Percentiles rank a stretch among this genome's conserved stretches.
phyloP scores from a whole-genome alignment of 2,888 invertebrate genomes.

The Fragum sueziense region DNA sequence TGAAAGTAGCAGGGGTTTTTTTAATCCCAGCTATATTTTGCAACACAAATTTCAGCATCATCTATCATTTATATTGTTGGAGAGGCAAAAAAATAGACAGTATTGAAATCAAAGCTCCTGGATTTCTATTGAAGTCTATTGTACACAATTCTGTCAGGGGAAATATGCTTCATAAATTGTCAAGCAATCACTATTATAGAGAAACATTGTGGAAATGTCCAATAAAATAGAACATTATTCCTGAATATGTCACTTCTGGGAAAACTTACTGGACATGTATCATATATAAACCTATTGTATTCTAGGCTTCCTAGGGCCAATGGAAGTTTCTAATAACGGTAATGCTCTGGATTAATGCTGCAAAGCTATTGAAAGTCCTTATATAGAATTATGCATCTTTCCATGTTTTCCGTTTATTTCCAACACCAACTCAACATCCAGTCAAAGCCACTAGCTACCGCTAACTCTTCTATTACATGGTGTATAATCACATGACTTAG shows the following conservation, averaged over 20 bases:
- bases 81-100: background rate
- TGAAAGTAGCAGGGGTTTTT: no score
- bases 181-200: slow-evolving; percentile 13
- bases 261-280: background rate
- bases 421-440: no score
- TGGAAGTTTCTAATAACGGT: background rate
- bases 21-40: no score
- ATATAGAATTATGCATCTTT: no score
- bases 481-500: no score
- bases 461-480: no score
- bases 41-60: background rate
- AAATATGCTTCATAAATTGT: background rate
- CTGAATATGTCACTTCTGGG: background rate
- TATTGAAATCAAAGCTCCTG: background rate
- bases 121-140: slow-evolving; percentile 6
- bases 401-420: no score
- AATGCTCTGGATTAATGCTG: no score
- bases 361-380: no score
- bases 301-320: background rate
- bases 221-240: background rate
- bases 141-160: background rate
- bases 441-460: no score
- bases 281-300: background rate
- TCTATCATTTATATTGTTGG: background rate
- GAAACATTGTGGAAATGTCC: slow-evolving; percentile 3